These are phyloP conservation scores for Lasius fuliginosus DNA, from an alignment of 2,888 invertebrate genomes.

Conservation along the genomic window DNA sequence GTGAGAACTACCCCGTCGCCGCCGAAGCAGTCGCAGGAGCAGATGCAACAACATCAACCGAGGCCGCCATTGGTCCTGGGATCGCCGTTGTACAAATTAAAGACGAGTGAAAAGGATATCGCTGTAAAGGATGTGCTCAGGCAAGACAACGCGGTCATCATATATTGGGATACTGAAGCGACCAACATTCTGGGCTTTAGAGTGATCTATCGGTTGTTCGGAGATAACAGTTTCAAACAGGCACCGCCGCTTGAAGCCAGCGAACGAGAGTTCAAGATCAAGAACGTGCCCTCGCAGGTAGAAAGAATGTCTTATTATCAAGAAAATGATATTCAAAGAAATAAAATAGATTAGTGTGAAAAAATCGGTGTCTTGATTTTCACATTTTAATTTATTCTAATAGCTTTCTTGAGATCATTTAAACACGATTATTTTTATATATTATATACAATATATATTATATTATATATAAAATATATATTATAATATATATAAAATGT, in stretches of 20 bases:
- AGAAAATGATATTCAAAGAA: not conserved
- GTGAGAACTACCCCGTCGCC: conserved; percentile 81
- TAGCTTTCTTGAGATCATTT: not conserved
- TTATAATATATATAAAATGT: not conserved
- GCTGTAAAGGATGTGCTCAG: conserved; percentile 95
- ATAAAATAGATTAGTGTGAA: not conserved
- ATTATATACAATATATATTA: not conserved
- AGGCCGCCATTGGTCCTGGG: conserved; percentile 92
- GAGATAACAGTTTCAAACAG: conserved; percentile 95
- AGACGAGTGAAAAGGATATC: conserved; percentile 92
- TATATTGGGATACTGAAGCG: conserved; percentile 96
- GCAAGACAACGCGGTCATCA: conserved; percentile 95
- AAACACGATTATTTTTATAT: not conserved
- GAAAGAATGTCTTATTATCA: conserved; percentile 64
- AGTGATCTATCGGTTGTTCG: conserved; percentile 95
- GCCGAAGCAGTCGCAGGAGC: conserved; percentile 72
- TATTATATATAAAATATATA: too few relatives aligned
- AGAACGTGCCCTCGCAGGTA: conserved; percentile 96
- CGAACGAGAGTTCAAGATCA: conserved; percentile 96
- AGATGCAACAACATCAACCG: conserved; percentile 86
- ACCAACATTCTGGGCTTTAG: conserved; percentile 95
- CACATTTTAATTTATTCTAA: not conserved
- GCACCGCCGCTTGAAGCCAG: conserved; percentile 96
- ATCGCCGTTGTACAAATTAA: conserved; percentile 89
- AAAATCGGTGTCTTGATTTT: not conserved